A percentile compares a stretch with the other conserved stretches of the same genome.
Evolutionary conservation across 2,113 vertebrate species (phyloP).

Genomic region (Cololabis saira): DNA sequence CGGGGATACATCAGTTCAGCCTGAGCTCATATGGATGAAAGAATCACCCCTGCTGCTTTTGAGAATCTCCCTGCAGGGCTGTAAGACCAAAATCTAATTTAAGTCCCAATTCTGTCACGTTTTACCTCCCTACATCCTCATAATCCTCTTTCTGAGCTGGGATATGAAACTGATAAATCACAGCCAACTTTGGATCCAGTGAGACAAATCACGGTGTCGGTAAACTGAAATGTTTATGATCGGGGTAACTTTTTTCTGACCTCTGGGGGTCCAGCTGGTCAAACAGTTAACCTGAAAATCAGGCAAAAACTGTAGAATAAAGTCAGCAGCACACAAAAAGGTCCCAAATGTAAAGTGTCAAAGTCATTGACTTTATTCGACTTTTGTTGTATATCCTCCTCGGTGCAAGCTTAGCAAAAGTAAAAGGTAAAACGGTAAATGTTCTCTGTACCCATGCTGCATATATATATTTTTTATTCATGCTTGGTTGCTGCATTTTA

Average conservation of each 20-base stretch:
- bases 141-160: slow-evolving; percentile 31
- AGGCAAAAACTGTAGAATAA: background rate
- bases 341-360: background rate
- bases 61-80: slow-evolving; percentile 29
- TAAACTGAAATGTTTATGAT: slow-evolving; percentile 3
- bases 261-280: background rate
- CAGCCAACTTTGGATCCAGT: background rate
- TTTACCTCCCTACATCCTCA: slow-evolving; percentile 34
- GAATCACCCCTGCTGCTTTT: slow-evolving; percentile 14
- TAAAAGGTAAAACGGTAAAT: too few relatives aligned
- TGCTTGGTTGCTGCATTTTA: slow-evolving; percentile 9
- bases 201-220: slow-evolving; percentile 15
- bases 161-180: slow-evolving; percentile 50
- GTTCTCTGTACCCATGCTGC: too few relatives aligned
- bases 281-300: slow-evolving; percentile 5
- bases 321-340: slow-evolving; percentile 1
- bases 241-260: slow-evolving; percentile 22
- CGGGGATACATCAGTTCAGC: background rate
- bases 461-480: background rate
- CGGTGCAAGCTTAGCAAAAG: too few relatives aligned
- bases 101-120: slow-evolving; percentile 32
- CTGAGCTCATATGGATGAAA: slow-evolving; percentile 4
- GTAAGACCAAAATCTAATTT: slow-evolving; percentile 51
- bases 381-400: background rate
- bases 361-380: background rate